phyloP scores from a whole-genome alignment of 2,113 vertebrate species.

The Syngnathoides biaculeatus region DNA sequence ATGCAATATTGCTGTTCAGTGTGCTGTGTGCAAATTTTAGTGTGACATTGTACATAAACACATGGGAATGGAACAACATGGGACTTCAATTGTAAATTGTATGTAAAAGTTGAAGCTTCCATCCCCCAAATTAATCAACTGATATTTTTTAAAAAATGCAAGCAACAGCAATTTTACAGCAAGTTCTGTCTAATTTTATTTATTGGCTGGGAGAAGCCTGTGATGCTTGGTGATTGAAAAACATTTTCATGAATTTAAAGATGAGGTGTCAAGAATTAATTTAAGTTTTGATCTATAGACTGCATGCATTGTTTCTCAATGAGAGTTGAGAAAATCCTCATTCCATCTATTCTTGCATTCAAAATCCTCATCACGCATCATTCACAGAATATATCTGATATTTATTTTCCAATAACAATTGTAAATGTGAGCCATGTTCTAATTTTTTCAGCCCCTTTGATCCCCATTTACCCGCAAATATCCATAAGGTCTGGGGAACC shows the following conservation, averaged over 20 bases:
- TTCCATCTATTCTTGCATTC: background rate
- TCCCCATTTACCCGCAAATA: too few species aligned
- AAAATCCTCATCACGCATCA: background rate
- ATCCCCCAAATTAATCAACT: background rate
- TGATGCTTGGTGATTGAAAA: conserved; percentile 26
- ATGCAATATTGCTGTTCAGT: background rate
- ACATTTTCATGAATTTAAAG: conserved; percentile 8
- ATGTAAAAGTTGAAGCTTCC: background rate
- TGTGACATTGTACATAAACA: conserved; percentile 1
- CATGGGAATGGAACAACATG: background rate
- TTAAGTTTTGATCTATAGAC: conserved; percentile 17
- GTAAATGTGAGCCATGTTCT: too few species aligned
- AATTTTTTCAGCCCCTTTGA: too few species aligned
- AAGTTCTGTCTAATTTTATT: conserved; percentile 15
- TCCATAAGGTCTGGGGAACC: too few species aligned
- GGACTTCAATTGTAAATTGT: background rate
- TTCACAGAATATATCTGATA: background rate
- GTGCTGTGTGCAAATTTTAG: background rate
- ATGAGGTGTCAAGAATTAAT: conserved; percentile 33
- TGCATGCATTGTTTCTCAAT: background rate
- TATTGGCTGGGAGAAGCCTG: conserved; percentile 18
- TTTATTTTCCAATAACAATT: too few species aligned
- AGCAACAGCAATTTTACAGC: conserved; percentile 24
- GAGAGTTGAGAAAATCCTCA: background rate
- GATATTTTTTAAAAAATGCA: conserved; percentile 6